These are phyloP conservation scores for Hemithea aestivaria DNA, from an alignment of 2,888 invertebrate genomes.

Conservation along the genomic window DNA sequence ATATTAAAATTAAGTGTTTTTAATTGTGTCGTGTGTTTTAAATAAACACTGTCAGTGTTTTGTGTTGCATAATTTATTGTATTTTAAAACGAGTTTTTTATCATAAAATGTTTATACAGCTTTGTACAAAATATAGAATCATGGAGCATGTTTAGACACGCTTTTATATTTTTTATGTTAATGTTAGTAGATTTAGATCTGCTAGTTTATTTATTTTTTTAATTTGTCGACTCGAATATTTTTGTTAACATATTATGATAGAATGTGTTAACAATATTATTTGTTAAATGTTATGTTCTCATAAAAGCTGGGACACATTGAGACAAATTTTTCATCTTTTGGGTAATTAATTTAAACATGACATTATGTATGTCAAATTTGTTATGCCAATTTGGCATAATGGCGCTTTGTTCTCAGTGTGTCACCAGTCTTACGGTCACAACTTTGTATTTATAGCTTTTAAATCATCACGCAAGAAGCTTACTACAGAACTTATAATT, in stretches of 20 bases:
- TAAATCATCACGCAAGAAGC: conserved; percentile 13
- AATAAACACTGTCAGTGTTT: conserved; percentile 44
- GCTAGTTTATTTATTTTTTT: conserved; percentile 63
- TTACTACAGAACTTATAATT: conserved; percentile 9
- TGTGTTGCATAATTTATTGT: conserved; percentile 72
- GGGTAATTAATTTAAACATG: too few species aligned
- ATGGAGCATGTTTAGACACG: conserved; percentile 38
- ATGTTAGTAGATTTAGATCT: conserved; percentile 53
- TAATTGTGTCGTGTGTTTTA: conserved; percentile 25
- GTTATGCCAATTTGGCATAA: too few species aligned
- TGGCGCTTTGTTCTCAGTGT: conserved; percentile 11
- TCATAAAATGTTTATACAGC: conserved; percentile 54
- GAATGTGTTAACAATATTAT: conserved; percentile 7
- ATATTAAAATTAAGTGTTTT: conserved; percentile 39
- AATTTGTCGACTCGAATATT: conserved; percentile 20
- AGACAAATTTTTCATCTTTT: not conserved
- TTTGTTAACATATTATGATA: conserved; percentile 7
- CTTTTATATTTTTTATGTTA: conserved; percentile 31
- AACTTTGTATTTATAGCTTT: conserved; percentile 29
- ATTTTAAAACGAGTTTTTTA: conserved; percentile 59
- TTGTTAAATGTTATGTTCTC: conserved; percentile 18
- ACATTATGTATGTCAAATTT: too few species aligned
- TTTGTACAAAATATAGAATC: conserved; percentile 49
- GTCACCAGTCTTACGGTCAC: conserved; percentile 23
- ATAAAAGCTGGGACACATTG: conserved; percentile 6